Evolutionary conservation across 2,888 invertebrate species (phyloP), one percentile per base, ranked within the genome.

Genomic region (Chrysolina haemoptera): DNA sequence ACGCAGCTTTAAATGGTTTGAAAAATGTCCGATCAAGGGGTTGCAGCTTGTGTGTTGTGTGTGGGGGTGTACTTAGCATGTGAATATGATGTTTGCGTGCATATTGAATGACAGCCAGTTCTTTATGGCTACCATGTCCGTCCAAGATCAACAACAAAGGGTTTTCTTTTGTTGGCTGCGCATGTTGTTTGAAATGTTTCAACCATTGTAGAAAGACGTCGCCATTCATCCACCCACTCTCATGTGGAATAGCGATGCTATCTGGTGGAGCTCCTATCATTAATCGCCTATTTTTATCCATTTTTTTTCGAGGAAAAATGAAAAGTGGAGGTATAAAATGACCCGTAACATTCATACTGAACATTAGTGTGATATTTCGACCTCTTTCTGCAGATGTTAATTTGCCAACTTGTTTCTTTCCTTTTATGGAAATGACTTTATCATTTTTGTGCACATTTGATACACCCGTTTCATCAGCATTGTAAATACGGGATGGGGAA

Each of bases 381-480:
- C 87, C 86, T 69, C 85, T 80, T 81, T 88, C 87, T 41, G 85
- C 87, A 59, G 69, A 70, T 16, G 43, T 68, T n/a, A 72, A n/a
- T 40, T 59, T 68, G 8, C 85, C 87, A 59, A 89, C 84, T 81
- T 88, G 87, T 68, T 88, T 88, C 43, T 81, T 75, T 6, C 87
- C 86, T 73, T 82, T 87, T 46, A 76, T 67, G 46, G 86, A 84
- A 74, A 87, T 71, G 68, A 87, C 82, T 78, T 84, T 85, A 27
- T 80, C 74, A 71, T 81, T 85, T n/a, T 77, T 77, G 67, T 87
- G 87, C 1, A 88, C 88, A 4, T 87, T 89, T 22, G 86, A 84
- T 6, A 88, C 73, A 0, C 84, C 86, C 27, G 86, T 85, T 80
- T 89, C 87, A 79, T 88, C 87, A 40, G 86, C 72, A 65, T 76